Percentiles rank a stretch among this genome's conserved stretches.
Evolutionary conservation across 1,140 invertebrate genomes (phyloP).

Genomic region (Zaprionus africanus): DNA sequence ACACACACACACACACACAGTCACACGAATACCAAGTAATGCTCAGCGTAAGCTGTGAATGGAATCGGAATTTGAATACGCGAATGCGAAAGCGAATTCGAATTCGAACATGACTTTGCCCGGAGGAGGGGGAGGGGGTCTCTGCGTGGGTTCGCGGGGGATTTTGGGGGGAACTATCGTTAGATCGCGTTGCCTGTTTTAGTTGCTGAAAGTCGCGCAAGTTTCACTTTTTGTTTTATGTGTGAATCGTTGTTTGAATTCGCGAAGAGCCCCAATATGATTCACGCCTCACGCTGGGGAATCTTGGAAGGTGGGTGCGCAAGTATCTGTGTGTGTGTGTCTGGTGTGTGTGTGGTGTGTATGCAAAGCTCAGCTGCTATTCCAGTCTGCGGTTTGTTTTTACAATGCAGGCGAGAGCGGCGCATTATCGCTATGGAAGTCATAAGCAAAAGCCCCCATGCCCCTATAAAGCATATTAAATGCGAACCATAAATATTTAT

Average conservation of each 20-base stretch:
- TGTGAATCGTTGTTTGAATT: conserved; percentile 10
- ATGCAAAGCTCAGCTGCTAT: conserved; percentile 1
- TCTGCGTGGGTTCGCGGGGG: neutral
- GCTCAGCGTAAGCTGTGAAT: conserved; percentile 30
- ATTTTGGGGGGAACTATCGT: neutral
- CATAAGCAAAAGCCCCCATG: conserved; percentile 33
- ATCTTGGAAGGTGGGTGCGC: conserved; percentile 30
- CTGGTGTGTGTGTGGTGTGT: neutral
- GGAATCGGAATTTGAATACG: conserved; percentile 41
- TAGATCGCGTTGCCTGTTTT: conserved; percentile 28
- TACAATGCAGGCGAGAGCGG: conserved; percentile 47
- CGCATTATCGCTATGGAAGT: neutral
- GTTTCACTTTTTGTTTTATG: conserved; percentile 50
- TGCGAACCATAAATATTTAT: conserved; percentile 29
- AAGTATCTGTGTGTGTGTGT: neutral
- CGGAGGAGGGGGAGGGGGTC: neutral
- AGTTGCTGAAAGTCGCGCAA: conserved; percentile 61
- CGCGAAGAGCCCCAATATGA: conserved; percentile 29
- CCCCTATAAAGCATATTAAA: conserved; percentile 25
- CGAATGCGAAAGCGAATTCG: conserved; percentile 32
- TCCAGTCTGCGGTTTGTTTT: conserved; percentile 33
- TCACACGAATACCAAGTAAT: conserved; percentile 1
- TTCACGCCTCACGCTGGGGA: conserved; percentile 41
- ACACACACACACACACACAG: neutral
- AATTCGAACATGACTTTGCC: neutral